These are phyloP conservation scores for Galerucella pusilla DNA, from an alignment of 2,888 invertebrate species.

Conservation along the genomic window DNA sequence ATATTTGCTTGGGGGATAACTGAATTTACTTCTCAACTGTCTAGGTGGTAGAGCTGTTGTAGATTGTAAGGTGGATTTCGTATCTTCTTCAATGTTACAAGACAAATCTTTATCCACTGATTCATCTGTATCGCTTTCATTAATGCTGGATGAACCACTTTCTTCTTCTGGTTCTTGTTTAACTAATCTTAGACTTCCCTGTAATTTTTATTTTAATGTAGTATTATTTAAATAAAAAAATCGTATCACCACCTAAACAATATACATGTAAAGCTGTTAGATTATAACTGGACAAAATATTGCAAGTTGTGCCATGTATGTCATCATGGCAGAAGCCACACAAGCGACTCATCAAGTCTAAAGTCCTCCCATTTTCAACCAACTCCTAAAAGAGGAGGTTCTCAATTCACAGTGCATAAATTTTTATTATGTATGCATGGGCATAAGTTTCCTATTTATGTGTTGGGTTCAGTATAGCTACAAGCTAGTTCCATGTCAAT, in stretches of 20 bases:
- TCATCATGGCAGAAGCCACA: too few species aligned
- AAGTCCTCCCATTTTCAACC: too few species aligned
- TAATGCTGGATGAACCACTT: slow-evolving; percentile 52
- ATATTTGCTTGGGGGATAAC: slow-evolving; percentile 55
- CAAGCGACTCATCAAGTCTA: too few species aligned
- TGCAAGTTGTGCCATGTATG: too few species aligned
- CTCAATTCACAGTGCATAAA: too few species aligned
- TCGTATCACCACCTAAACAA: neutral
- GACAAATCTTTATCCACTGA: slow-evolving; percentile 56
- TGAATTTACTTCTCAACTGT: slow-evolving; percentile 57
- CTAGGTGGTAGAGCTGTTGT: slow-evolving; percentile 47
- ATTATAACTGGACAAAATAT: neutral
- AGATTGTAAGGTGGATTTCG: slow-evolving; percentile 47
- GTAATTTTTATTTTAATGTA: neutral
- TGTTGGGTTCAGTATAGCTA: too few species aligned
- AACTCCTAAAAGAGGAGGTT: too few species aligned
- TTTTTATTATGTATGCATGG: too few species aligned
- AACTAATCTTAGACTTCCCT: slow-evolving; percentile 43
- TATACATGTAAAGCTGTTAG: neutral
- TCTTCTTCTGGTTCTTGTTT: slow-evolving; percentile 50
- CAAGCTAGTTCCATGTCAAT: too few species aligned
- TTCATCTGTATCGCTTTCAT: slow-evolving; percentile 56
- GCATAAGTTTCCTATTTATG: too few species aligned
- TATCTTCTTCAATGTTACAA: slow-evolving; percentile 56
- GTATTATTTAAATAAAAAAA: neutral